Evolutionary conservation across 2,797 vertebrate species (phyloP).

Genomic region (Champsocephalus gunnari): DNA sequence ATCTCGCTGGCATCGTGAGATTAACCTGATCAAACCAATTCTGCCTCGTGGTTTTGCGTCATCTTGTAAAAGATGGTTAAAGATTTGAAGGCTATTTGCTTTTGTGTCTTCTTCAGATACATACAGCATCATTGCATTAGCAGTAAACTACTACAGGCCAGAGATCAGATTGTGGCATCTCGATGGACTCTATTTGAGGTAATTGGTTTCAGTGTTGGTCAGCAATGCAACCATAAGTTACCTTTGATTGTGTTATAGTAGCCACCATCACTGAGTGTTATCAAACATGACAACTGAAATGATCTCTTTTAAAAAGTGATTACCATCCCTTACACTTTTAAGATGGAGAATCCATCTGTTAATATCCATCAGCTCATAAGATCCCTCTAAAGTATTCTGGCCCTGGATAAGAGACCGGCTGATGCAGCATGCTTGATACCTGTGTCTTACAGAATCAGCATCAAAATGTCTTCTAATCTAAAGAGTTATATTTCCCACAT

Average conservation of each 20-base stretch:
- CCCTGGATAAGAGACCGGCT: background rate
- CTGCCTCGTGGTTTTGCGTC: background rate
- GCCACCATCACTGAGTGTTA: background rate
- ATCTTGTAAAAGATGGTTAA: background rate
- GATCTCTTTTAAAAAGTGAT: background rate
- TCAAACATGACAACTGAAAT: background rate
- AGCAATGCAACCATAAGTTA: background rate
- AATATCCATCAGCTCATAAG: background rate
- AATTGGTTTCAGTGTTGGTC: background rate
- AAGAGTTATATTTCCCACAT: background rate
- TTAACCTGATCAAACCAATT: background rate
- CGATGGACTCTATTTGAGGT: background rate
- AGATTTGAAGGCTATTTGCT: background rate
- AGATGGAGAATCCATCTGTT: constrained; percentile 1
- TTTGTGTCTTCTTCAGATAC: background rate
- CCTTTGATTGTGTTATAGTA: background rate
- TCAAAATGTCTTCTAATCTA: background rate
- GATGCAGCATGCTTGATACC: background rate
- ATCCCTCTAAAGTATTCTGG: constrained; percentile 9
- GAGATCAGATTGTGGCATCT: background rate
- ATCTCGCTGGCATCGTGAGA: background rate
- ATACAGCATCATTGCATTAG: background rate
- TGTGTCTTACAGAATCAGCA: background rate
- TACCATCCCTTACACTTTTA: background rate
- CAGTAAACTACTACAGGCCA: background rate